These are phyloP conservation scores for Odontothrips loti DNA, from an alignment of 2,888 invertebrate species.

Conservation along the genomic window DNA sequence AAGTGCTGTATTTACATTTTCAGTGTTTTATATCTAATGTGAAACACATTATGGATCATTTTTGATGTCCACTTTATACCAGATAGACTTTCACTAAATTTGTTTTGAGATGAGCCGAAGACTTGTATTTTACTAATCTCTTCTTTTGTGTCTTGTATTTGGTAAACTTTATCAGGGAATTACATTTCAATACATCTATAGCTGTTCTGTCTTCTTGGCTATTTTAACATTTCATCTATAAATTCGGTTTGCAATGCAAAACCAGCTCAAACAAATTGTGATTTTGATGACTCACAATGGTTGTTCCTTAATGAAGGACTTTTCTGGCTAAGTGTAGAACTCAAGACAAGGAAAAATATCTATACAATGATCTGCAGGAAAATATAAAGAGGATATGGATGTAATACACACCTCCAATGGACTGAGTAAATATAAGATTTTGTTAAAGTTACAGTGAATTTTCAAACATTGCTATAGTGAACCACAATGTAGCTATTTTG, in stretches of 20 bases:
- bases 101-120: not conserved
- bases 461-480: not conserved
- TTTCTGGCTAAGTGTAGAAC: not conserved
- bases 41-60: not conserved
- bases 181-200: not conserved
- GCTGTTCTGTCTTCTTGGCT: not conserved
- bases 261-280: conserved; percentile 8
- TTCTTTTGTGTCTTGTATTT: too few relatives aligned
- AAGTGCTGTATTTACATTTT: not conserved
- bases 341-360: not conserved
- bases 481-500: too few relatives aligned
- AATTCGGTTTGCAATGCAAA: not conserved
- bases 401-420: not conserved
- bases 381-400: not conserved
- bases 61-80: too few relatives aligned
- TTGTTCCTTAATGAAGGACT: not conserved
- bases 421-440: not conserved
- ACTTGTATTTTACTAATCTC: not conserved
- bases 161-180: not conserved
- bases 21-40: not conserved
- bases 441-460: not conserved
- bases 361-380: not conserved
- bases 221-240: not conserved
- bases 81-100: not conserved
- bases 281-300: not conserved